Percentiles rank a stretch among this genome's conserved stretches.
These are phyloP conservation scores for Stictocephala bisonia DNA, from an alignment of 2,888 invertebrate genomes.

Conservation along the genomic window DNA sequence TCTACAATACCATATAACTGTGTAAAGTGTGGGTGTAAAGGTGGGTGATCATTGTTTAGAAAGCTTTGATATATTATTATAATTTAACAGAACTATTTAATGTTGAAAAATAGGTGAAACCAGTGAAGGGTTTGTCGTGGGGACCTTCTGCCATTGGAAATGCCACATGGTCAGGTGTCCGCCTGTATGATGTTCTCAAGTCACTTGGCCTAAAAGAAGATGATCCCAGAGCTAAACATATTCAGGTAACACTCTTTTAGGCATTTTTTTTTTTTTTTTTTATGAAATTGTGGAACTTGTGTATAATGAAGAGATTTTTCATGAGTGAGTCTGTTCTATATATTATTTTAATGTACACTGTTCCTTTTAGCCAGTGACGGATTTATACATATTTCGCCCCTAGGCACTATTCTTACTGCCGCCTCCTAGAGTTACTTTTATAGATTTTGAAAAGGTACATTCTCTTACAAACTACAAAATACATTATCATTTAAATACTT, in stretches of 20 bases:
- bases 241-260: slow-evolving; percentile 69
- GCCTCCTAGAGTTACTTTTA: too few species aligned
- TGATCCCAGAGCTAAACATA: slow-evolving; percentile 70
- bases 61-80: too few species aligned
- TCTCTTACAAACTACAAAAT: too few species aligned
- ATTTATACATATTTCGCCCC: too few species aligned
- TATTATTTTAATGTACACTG: too few species aligned
- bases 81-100: background rate
- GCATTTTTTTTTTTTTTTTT: background rate
- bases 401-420: too few species aligned
- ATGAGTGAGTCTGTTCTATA: too few species aligned
- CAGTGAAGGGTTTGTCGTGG: slow-evolving; percentile 91
- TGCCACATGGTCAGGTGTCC: slow-evolving; percentile 88
- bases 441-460: too few species aligned
- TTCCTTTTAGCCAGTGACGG: too few species aligned
- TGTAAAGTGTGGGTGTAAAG: background rate
- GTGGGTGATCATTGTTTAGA: too few species aligned
- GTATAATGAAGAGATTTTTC: too few species aligned
- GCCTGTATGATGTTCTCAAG: slow-evolving; percentile 77
- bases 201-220: slow-evolving; percentile 73
- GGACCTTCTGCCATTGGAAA: slow-evolving; percentile 92
- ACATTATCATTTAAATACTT: too few species aligned
- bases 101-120: slow-evolving; percentile 71
- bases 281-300: background rate
- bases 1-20: background rate